Evolutionary conservation across 2,888 invertebrate genomes (phyloP), one percentile per base, ranked within the genome.

Genomic region (Zygothrica quintamaculata): DNA sequence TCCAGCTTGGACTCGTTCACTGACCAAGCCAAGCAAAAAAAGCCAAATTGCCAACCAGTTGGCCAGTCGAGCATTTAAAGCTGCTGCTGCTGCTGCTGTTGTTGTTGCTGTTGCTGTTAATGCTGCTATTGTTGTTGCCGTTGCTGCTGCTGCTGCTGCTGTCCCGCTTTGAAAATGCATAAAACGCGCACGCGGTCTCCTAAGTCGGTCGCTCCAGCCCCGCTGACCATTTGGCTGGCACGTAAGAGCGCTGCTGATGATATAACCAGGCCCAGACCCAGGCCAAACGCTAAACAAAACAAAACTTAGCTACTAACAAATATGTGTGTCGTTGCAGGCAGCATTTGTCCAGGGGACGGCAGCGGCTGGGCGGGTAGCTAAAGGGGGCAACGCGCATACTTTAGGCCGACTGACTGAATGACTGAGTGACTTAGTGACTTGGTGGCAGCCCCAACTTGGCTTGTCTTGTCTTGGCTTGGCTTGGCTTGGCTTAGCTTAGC

Each of bases 141-240:
- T 8, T 65, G 64, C 36, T 66, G 50, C 0, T 55, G 50, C 7
- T 65, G 64, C 36, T 61, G 67, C 51, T 71, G 57, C 42, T 69
- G 74, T 71, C 66, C 66, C 79, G 79, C 77, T 77, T 74, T 72
- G 65, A 84, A 84, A 81, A 80, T 81, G 80, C 80, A 81, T 84
- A 84, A 84, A 84, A 77, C 80, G 84, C 80, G 77, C 74, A 65
- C 69, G 77, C 74, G 67, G 75, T 36, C 84, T 77, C 74, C 79
- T 79, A 79, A 78, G 79, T 79, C 79, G 79, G 82, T 81, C 74
- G 74, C 77, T 79, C 84, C 84, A 84, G 80, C 70, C 80, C 69
- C 78, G 84, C 74, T 80, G 80, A 84, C 80, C 80, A 84, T 80
- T 81, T 84, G 80, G 80, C 79, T 82, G 74, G 79, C 84, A 82